Percentiles rank a stretch among this genome's conserved stretches.
phyloP scores from a whole-genome alignment of 2,113 vertebrate species.

The Platycercus adscitus region DNA sequence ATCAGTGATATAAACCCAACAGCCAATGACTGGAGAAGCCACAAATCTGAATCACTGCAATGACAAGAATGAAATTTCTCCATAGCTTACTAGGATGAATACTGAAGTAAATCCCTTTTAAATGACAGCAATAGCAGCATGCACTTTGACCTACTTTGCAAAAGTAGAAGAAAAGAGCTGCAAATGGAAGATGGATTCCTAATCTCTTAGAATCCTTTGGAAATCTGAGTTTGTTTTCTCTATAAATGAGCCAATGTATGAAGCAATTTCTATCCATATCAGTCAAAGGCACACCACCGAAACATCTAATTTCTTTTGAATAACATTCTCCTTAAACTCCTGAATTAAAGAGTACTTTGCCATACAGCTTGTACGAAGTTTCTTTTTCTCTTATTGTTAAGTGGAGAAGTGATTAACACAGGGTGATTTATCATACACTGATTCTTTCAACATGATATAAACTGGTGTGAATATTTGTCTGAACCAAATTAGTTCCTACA shows the following conservation, averaged over 20 bases:
- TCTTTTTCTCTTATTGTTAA: background rate
- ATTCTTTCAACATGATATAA: background rate
- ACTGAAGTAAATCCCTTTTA: background rate
- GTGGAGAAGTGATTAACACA: background rate
- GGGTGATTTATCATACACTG: background rate
- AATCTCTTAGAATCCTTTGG: background rate
- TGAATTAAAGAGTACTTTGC: background rate
- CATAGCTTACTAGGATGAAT: background rate
- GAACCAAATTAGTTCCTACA: background rate
- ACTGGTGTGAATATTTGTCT: background rate
- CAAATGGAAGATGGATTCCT: background rate
- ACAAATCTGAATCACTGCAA: background rate
- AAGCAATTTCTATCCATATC: background rate
- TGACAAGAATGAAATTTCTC: background rate
- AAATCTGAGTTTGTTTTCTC: slow-evolving; percentile 4
- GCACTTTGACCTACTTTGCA: background rate
- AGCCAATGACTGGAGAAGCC: background rate
- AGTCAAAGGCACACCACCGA: background rate
- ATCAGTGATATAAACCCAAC: background rate
- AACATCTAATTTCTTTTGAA: background rate
- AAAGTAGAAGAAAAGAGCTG: background rate
- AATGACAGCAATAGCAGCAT: slow-evolving; percentile 1
- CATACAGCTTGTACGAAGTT: background rate
- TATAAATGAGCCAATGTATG: background rate
- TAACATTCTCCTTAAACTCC: background rate